Percentiles rank a stretch among this genome's conserved stretches.
Conservation (phyloP, 92 coral and sea anemone genomes). For the Zoanthus solanderi region DNA sequence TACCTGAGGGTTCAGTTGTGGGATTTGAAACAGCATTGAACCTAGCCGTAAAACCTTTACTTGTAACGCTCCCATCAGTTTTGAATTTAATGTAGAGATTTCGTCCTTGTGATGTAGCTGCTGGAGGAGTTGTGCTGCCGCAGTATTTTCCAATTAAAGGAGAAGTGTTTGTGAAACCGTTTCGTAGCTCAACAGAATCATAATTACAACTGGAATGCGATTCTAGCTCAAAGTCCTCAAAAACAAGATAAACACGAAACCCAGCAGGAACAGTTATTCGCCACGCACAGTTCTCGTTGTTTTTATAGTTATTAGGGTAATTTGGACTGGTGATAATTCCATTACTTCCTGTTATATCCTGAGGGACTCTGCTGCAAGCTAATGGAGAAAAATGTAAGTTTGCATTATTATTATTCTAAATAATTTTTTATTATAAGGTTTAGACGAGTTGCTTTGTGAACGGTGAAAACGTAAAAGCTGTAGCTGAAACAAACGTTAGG, state of each 20-base stretch:
- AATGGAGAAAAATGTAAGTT: neutral
- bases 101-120: neutral
- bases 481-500: too few species aligned
- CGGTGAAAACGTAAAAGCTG: too few species aligned
- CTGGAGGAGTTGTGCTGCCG: neutral
- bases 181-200: slow-evolving; percentile 3
- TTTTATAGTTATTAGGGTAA: slow-evolving; percentile 37
- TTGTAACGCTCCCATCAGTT: slow-evolving; percentile 1
- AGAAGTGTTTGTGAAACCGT: neutral
- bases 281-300: slow-evolving; percentile 46
- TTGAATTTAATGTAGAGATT: neutral
- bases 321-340: slow-evolving; percentile 60
- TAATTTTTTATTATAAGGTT: too few species aligned
- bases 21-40: neutral
- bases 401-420: too few species aligned
- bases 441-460: too few species aligned
- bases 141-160: slow-evolving; percentile 31
- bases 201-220: neutral
- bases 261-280: slow-evolving; percentile 49
- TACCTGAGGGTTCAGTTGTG: neutral
- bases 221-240: neutral
- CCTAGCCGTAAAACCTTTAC: neutral
- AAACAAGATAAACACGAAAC: slow-evolving; percentile 24
- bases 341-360: neutral
- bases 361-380: slow-evolving; percentile 17